phyloP scores from a whole-genome alignment of 2,797 vertebrate genomes.

The Acridotheres tristis region DNA sequence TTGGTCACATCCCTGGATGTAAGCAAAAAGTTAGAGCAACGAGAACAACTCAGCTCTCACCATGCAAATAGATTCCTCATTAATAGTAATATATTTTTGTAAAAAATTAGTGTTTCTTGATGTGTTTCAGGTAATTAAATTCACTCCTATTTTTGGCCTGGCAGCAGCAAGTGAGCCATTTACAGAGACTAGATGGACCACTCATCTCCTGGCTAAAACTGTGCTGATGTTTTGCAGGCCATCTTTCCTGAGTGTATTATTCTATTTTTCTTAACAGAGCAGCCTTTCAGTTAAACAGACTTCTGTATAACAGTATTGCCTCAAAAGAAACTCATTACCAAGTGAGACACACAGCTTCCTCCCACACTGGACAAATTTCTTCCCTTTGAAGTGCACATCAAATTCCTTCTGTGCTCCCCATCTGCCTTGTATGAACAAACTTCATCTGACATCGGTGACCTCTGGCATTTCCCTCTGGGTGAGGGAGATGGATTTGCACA shows the following conservation, averaged over 20 bases:
- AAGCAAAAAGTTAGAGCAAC: background rate
- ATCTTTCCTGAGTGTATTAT: background rate
- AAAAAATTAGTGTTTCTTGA: background rate
- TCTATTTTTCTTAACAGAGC: background rate
- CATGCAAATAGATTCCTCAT: background rate
- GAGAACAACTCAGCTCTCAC: background rate
- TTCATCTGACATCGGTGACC: background rate
- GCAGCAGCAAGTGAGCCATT: background rate
- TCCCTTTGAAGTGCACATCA: conserved; percentile 15
- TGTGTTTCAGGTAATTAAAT: background rate
- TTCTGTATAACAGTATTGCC: background rate
- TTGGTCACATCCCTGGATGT: background rate
- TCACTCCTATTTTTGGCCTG: background rate
- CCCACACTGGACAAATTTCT: background rate
- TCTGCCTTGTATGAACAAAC: background rate
- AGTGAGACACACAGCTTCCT: background rate
- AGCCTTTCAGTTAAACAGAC: background rate
- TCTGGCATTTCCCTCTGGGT: background rate
- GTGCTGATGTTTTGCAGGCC: background rate
- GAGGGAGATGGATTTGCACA: background rate
- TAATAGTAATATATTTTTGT: background rate
- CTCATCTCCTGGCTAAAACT: background rate
- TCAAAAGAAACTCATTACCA: background rate
- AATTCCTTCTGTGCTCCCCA: background rate
- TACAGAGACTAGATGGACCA: background rate